Evolutionary conservation across 2,113 vertebrate genomes (phyloP).

Genomic region (Aptenodytes patagonicus): DNA sequence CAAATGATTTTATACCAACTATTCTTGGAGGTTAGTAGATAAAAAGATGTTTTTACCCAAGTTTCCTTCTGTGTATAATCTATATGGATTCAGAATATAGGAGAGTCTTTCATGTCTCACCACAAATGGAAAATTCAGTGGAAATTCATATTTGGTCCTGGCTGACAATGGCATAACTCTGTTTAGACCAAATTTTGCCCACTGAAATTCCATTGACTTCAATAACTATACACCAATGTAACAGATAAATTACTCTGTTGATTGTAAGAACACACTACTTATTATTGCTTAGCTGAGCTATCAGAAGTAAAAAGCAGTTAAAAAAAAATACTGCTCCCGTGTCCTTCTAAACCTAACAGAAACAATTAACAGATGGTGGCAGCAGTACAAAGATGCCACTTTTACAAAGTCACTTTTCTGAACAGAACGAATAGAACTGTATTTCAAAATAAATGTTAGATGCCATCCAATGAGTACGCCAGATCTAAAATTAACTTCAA

Average conservation of each 20-base stretch:
- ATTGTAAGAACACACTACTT: not conserved
- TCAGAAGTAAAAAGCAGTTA: not conserved
- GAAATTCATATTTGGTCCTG: not conserved
- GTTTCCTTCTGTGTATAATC: not conserved
- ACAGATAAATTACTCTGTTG: not conserved
- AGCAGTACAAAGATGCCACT: not conserved
- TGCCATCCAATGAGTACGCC: not conserved
- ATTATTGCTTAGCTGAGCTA: not conserved
- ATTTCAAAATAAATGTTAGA: not conserved
- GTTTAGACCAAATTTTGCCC: not conserved
- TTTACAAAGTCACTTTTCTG: constrained; percentile 5
- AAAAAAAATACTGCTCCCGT: not conserved
- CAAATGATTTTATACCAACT: not conserved
- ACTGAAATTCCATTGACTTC: not conserved
- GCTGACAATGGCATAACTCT: not conserved
- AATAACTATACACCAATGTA: not conserved
- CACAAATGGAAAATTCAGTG: not conserved
- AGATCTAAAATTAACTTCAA: not conserved
- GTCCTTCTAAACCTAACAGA: not conserved
- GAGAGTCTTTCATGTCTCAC: not conserved
- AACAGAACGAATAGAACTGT: not conserved
- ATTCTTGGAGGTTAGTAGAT: not conserved
- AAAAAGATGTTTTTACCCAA: not conserved
- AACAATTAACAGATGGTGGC: not conserved
- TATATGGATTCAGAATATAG: not conserved